phyloP scores from a whole-genome alignment of 1,140 invertebrate species.

The Drosophila oshimai region DNA sequence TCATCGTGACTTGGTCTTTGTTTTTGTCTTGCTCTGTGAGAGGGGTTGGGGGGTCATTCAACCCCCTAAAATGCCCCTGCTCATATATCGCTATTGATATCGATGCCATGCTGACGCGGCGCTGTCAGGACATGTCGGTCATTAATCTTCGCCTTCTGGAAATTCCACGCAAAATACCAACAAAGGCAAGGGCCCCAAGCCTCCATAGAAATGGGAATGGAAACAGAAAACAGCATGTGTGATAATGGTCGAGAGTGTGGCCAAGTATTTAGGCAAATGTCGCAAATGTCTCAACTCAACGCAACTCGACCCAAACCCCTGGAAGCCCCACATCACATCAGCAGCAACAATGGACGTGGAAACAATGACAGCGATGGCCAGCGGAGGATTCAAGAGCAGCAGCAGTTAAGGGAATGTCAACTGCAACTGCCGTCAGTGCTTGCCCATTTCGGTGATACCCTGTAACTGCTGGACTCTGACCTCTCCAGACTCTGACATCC shows the following conservation, averaged over 20 bases:
- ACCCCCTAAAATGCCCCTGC: background rate
- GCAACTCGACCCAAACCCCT: conserved; percentile 14
- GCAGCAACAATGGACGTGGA: conserved; percentile 32
- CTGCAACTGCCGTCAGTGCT: background rate
- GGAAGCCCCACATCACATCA: background rate
- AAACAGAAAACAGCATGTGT: conserved; percentile 20
- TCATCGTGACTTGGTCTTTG: background rate
- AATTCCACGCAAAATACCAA: conserved; percentile 24
- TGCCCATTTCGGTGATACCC: background rate
- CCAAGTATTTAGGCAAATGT: conserved; percentile 47
- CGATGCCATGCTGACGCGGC: conserved; percentile 29
- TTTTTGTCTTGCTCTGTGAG: no score
- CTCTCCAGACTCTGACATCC: background rate
- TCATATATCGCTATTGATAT: conserved; percentile 22
- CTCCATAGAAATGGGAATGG: no score
- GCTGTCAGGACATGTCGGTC: conserved; percentile 35
- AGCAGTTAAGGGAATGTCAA: background rate
- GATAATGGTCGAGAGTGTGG: conserved; percentile 20
- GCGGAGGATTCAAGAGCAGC: conserved; percentile 1
- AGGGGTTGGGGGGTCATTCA: background rate
- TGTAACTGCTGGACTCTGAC: background rate
- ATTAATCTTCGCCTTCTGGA: conserved; percentile 39
- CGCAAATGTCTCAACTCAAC: no score
- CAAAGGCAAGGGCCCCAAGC: conserved; percentile 15
- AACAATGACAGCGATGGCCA: conserved; percentile 31